A percentile compares a stretch with the other conserved stretches of the same genome.
phyloP scores from a whole-genome alignment of 2,113 vertebrate genomes.

The Gavia stellata region DNA sequence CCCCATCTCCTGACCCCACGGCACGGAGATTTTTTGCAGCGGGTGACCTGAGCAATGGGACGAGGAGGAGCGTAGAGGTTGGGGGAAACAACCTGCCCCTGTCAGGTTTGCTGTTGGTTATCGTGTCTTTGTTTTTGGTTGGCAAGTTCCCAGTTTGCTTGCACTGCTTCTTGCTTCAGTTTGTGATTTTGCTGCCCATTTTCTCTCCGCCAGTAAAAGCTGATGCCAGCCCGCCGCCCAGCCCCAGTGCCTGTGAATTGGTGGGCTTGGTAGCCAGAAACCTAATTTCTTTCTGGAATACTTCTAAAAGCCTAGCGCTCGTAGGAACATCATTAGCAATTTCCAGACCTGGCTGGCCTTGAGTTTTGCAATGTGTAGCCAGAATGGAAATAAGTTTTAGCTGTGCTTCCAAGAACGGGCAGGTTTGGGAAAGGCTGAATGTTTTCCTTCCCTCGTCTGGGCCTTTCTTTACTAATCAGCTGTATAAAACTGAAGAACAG shows the following conservation, averaged over 20 bases:
- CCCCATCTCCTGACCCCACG: accelerated
- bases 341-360: background rate
- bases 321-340: background rate
- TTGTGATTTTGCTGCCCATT: background rate
- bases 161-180: background rate
- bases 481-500: background rate
- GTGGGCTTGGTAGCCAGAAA: background rate
- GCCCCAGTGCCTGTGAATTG: background rate
- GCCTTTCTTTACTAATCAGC: background rate
- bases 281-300: background rate
- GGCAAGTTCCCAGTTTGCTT: background rate
- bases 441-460: background rate
- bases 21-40: background rate
- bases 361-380: background rate
- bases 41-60: background rate
- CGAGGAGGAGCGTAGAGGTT: accelerated
- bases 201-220: background rate
- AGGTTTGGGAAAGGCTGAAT: background rate
- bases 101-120: background rate
- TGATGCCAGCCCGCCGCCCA: background rate
- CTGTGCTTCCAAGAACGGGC: background rate
- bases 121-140: background rate
- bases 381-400: constrained; percentile 6
- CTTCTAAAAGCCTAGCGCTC: background rate
- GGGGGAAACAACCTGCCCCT: background rate